These are phyloP conservation scores for Orthosia cruda DNA, from an alignment of 2,888 invertebrate genomes.

Conservation along the genomic window DNA sequence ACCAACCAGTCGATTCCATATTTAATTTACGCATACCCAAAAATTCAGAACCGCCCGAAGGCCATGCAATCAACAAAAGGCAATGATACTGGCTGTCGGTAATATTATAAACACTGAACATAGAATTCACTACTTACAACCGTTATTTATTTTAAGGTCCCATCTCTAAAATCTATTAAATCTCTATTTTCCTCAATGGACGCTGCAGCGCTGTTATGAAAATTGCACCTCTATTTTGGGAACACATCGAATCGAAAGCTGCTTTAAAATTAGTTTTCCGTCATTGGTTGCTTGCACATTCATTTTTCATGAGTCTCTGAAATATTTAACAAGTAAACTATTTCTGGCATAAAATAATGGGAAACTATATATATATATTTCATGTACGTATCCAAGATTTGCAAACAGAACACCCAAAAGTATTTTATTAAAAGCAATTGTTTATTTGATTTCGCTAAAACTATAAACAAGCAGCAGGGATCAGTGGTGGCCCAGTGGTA, in stretches of 20 bases:
- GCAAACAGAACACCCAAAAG: too few species aligned
- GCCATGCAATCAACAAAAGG: background rate
- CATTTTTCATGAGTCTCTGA: background rate
- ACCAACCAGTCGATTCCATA: background rate
- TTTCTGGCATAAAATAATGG: background rate
- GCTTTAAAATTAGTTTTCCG: background rate
- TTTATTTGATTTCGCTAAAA: too few species aligned
- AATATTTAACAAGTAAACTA: background rate
- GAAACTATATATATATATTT: too few species aligned
- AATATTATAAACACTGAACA: too few species aligned
- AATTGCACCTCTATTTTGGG: conserved; percentile 4
- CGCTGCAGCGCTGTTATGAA: background rate
- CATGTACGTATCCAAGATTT: too few species aligned
- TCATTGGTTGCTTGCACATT: background rate
- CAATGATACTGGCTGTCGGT: background rate
- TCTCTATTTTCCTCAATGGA: background rate
- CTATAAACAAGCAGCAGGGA: too few species aligned
- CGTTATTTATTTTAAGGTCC: conserved; percentile 13
- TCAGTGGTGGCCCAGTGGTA: too few species aligned
- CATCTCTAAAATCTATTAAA: conserved; percentile 4
- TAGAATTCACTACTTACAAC: background rate
- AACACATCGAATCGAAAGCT: background rate
- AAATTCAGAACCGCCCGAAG: background rate
- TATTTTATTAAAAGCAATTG: too few species aligned
- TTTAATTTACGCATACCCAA: background rate